Evolutionary conservation across 2,888 invertebrate genomes (phyloP), one percentile per base, ranked within the genome.

Genomic region (Steromphala cineraria): DNA sequence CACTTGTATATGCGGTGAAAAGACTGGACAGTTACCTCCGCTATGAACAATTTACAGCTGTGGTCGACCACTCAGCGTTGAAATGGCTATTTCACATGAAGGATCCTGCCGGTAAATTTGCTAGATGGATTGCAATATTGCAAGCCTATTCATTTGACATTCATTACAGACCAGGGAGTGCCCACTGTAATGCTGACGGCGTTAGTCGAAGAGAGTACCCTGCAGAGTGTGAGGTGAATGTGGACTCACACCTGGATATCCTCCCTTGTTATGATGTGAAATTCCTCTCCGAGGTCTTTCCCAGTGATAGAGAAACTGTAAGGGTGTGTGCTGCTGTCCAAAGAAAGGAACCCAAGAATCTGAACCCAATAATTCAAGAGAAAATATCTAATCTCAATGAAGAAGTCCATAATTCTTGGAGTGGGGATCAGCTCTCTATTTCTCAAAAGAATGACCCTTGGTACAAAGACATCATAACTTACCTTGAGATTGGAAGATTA

Each of bases 11-110:
- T 67, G 79, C 82, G 10, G 40, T 82, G 7, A 82, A 80, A 53
- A 28, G n/a, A 8, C 76, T 82, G 36, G 75, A 82, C 36, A 28
- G 28, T 28, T 80, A 67, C 36, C 40, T 80, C 13, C 46, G 55
- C 46, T 75, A 62, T 53, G 74, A 80, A 24, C 52, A 21, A 40
- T 55, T 82, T 19, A 40, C 75, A 21, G 31, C 76, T n/a, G 67
- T 71, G 3, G 75, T 75, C n/a, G 80, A 80, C 67, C 53, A 80
- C 76, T 53, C 81, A 15, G 81, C 81, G 15, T 46, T 81, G 17
- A 79, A 81, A 79, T 81, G 67, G 78, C 40, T 79, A 46, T 36
- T 81, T 10, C 31, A 74, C 24, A 8, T 79, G 21, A 81, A 79
- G 24, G 53, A 75, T 46, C 75, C 75, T 0, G 53, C 52, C 10